Evolutionary conservation across 2,797 vertebrate genomes (phyloP), one percentile per base, ranked within the genome.

Genomic region (Etheostoma perlongum): DNA sequence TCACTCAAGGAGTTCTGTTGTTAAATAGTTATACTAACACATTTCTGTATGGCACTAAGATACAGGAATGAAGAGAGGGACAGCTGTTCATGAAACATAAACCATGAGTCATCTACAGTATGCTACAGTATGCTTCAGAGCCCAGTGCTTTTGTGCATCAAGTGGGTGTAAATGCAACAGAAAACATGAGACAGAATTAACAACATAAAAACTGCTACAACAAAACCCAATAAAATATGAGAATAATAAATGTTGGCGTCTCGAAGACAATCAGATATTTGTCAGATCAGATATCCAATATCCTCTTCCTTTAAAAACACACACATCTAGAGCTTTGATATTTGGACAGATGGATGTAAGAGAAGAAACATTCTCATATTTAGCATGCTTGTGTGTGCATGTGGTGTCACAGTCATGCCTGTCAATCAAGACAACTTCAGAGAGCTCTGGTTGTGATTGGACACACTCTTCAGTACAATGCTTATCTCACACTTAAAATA

Each of bases 401-500:
- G 51, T 48, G 70, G 64, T 77, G 80, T 69, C 74, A 69, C 76
- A 61, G 64, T 74, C 51, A 70, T 3, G 61, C 54, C 54, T 70
- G 76, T 60, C 62, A 33, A 68, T 74, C 76, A 33, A 18, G 54
- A 10, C 16, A 1, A 0, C 55, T 74, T 79, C 83, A 79, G 59
- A 81, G 76, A 36, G 58, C 62, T 63, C 23, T 63, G 55, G 21
- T 46, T 14, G 44, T 62, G 59, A 77, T 54, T 51, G 76, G 36
- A 62, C 58, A 1, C 85, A 2, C 44, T 79, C 77, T 71, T 81
- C 80, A 60, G 59, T 48, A 67, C 23, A 25, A 68, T 67, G 59
- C 78, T 85, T 84, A 89, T 87, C 88, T 76, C 18, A 3, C 85
- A 84, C 92, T 91, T 93, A 86, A 93, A 91, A 93, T 93, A 92